Evolutionary conservation across 2,797 vertebrate genomes (phyloP).

Genomic region (Varecia variegata): DNA sequence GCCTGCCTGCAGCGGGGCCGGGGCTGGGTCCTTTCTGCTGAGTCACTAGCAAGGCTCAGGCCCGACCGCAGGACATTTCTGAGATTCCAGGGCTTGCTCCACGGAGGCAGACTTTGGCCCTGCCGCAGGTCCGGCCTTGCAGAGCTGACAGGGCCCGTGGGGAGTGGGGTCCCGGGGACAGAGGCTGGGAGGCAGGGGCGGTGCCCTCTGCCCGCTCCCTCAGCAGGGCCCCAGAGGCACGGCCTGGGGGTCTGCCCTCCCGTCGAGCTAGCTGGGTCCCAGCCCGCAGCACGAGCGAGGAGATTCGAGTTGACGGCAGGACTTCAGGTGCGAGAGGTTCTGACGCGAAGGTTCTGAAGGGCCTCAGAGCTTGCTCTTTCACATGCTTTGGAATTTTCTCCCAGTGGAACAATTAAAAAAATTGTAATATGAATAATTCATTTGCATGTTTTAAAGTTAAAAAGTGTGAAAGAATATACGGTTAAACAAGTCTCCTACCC

Average conservation of each 20-base stretch:
- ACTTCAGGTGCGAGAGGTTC: neutral
- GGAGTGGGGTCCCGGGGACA: neutral
- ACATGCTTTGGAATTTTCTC: neutral
- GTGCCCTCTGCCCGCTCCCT: neutral
- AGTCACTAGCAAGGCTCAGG: neutral
- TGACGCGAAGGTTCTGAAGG: accelerated
- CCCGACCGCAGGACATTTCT: constrained; percentile 65
- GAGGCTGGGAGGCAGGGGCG: neutral
- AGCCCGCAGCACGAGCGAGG: neutral
- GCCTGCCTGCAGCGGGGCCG: accelerated
- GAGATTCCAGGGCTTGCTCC: constrained; percentile 54
- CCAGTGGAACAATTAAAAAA: neutral
- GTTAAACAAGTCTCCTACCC: neutral
- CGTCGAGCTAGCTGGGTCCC: neutral
- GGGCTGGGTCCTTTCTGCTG: constrained; percentile 29
- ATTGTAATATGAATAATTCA: neutral
- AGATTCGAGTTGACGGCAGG: accelerated
- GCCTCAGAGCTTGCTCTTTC: neutral
- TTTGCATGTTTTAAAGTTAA: neutral
- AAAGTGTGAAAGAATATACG: neutral
- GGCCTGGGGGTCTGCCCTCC: neutral
- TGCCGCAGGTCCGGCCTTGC: neutral
- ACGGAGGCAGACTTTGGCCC: neutral
- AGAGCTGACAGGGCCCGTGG: neutral
- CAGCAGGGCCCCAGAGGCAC: neutral